phyloP scores from a whole-genome alignment of 2,797 vertebrate species.

The Odontamblyopus rebecca region DNA sequence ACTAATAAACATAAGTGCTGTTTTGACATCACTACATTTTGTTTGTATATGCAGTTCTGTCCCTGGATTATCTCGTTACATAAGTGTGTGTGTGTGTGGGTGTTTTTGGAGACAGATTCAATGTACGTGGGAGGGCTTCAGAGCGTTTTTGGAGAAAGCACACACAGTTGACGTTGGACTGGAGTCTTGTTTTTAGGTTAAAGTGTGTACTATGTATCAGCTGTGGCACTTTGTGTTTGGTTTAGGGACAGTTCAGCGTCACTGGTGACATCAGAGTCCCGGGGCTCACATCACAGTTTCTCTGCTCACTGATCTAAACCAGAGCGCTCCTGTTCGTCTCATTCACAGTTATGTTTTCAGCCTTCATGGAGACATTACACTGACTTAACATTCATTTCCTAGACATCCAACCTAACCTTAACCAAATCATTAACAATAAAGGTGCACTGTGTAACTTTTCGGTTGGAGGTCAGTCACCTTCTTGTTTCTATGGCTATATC shows the following conservation, averaged over 20 bases:
- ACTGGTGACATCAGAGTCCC: slow-evolving; percentile 46
- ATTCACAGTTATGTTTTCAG: neutral
- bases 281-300: slow-evolving; percentile 52
- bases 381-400: neutral
- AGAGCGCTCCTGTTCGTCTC: slow-evolving; percentile 31
- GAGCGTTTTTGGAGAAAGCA: slow-evolving; percentile 30
- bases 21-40: slow-evolving; percentile 31
- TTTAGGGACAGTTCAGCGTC: slow-evolving; percentile 48
- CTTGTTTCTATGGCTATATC: too few relatives aligned
- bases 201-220: slow-evolving; percentile 52
- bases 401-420: neutral
- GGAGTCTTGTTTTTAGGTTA: slow-evolving; percentile 42
- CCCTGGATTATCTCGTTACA: slow-evolving; percentile 56
- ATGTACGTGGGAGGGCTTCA: slow-evolving; percentile 46
- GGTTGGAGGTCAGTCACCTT: too few relatives aligned
- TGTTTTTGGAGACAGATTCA: slow-evolving; percentile 43
- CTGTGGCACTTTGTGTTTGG: slow-evolving; percentile 56
- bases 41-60: slow-evolving; percentile 27
- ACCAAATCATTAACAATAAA: too few relatives aligned
- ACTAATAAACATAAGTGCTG: neutral
- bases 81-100: slow-evolving; percentile 39
- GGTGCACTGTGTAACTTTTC: too few relatives aligned
- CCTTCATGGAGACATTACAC: neutral
- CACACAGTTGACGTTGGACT: slow-evolving; percentile 24
- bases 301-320: slow-evolving; percentile 29